Evolutionary conservation across 1,140 invertebrate species (phyloP), one percentile per base, ranked within the genome.

Genomic region (Parasteatoda tepidariorum): DNA sequence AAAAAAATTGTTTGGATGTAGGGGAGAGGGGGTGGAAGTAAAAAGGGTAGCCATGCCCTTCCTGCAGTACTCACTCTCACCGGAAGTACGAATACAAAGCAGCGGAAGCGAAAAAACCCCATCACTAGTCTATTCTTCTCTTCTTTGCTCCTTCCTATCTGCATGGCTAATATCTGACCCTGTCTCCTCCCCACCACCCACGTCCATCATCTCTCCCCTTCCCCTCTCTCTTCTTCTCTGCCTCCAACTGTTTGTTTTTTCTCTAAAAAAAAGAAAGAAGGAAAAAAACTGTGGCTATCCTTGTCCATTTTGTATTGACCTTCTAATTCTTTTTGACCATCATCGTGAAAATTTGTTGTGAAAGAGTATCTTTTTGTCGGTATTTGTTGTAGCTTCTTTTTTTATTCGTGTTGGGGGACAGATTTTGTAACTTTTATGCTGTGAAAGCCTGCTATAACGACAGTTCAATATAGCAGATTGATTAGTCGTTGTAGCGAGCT

Each of bases 41-140:
- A 75, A 75, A 75, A 75, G 73, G 73, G 73, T 75, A 62, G 73
- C 74, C 70, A 57, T 62, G 73, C 73, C 73, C 73, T 75, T 75
- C 76, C 76, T 79, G 62, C 38, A 48, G 31, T 33, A 54, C 74
- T 78, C 61, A 66, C 74, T 78, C 74, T 78, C 61, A 66, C 62
- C 76, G 76, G 76, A 79, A 79, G 76, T 67, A 31, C 15, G 28
- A 28, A 68, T 31, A 79, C 76, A 79, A 79, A 38, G 76, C n/a
- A 68, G 34, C 76, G 76, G 76, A 79, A 79, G 76, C 22, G 41
- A 67, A 79, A 68, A 79, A 79, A 79, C 59, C 59, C 59, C 59
- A 61, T 61, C n/a, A 24, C 59, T 26, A 68, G 66, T 68, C 66
- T 34, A 68, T 68, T 68, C 66, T 68, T 68, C 66, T 68, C 34